Conservation (phyloP, 1,140 invertebrate species). For the Notospermus geniculatus region DNA sequence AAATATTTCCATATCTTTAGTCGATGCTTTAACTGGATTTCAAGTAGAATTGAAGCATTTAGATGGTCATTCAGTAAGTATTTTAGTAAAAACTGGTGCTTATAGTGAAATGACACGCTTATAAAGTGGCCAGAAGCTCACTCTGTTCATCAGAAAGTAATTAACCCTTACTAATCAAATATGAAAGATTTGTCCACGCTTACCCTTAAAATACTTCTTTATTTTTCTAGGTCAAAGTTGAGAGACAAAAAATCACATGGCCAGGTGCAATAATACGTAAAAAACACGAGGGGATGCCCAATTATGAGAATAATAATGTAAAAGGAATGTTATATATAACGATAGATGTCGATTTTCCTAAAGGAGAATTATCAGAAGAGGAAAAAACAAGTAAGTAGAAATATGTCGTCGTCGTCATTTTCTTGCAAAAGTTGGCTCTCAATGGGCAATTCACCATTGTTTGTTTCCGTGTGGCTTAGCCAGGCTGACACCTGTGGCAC, state of each 20-base stretch:
- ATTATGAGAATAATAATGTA: conserved; percentile 96
- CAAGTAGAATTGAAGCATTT: conserved; percentile 88
- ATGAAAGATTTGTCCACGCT: too few relatives aligned
- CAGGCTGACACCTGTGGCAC: too few relatives aligned
- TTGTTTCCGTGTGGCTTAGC: too few relatives aligned
- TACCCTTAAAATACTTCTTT: too few relatives aligned
- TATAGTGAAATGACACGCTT: too few relatives aligned
- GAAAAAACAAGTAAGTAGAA: conserved; percentile 79
- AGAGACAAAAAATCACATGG: conserved; percentile 94
- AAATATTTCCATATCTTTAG: conserved; percentile 92
- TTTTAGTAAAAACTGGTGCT: too few relatives aligned
- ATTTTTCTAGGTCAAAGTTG: conserved; percentile 62
- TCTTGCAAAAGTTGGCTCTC: too few relatives aligned
- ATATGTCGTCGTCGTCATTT: too few relatives aligned
- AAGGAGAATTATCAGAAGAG: conserved; percentile 77
- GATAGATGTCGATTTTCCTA: conserved; percentile 98
- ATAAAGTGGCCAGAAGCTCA: too few relatives aligned
- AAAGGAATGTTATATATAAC: conserved; percentile 93
- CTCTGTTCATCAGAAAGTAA: too few relatives aligned
- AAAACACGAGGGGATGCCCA: conserved; percentile 98
- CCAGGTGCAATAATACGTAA: conserved; percentile 91
- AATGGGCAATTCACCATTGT: too few relatives aligned
- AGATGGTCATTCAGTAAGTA: conserved; percentile 87
- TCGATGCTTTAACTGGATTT: conserved; percentile 92
- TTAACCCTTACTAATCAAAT: too few relatives aligned